These are phyloP conservation scores for Cettia cetti DNA, from an alignment of 2,113 vertebrate genomes.

Conservation along the genomic window DNA sequence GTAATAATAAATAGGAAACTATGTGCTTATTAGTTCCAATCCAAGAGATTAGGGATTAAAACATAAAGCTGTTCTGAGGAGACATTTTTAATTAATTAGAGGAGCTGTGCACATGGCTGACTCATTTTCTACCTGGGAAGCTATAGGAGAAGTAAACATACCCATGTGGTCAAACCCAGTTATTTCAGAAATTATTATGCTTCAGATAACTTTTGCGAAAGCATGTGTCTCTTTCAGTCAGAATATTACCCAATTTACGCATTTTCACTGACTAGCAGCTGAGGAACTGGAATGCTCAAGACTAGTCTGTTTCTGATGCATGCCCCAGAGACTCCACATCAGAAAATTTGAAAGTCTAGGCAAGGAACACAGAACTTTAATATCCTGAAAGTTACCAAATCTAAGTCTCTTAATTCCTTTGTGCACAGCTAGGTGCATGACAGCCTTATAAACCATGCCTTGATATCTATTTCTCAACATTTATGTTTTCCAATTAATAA, in stretches of 20 bases:
- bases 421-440: not conserved
- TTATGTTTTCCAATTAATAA: not conserved
- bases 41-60: not conserved
- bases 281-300: not conserved
- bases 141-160: not conserved
- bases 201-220: not conserved
- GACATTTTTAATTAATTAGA: not conserved
- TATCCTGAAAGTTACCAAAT: not conserved
- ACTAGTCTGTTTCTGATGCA: not conserved
- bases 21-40: not conserved
- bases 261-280: not conserved
- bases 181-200: not conserved
- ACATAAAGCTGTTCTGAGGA: not conserved
- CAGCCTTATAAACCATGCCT: not conserved
- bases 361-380: not conserved
- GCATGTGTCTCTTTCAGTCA: not conserved
- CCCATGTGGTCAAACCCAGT: not conserved
- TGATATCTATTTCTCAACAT: not conserved
- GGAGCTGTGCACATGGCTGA: not conserved
- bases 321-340: no score
- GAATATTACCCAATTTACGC: not conserved
- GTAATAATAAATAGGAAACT: not conserved
- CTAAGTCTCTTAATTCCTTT: not conserved
- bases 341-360: not conserved
- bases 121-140: not conserved